Evolutionary conservation across 2,797 vertebrate species (phyloP), one percentile per base, ranked within the genome.

Genomic region (Thunnus albacares): DNA sequence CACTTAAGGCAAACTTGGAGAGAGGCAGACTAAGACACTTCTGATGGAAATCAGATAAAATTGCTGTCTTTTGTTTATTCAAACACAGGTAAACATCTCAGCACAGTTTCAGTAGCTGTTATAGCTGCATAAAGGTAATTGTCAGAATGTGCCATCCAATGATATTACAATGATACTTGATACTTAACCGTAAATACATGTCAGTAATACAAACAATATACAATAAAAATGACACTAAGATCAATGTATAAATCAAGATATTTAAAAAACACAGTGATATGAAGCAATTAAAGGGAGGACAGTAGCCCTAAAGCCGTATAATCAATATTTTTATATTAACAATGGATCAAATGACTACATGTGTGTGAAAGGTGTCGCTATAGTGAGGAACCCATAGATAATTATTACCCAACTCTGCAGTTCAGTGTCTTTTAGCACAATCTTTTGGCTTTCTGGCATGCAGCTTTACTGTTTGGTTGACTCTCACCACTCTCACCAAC

Each of bases 11-110:
- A 60, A 68, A 33, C 26, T 45, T 20, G 12, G 38, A 28, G 17
- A 56, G 38, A 77, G 17, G 10, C 45, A 17, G 24, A 68, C 70
- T 57, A 78, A 80, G 17, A 66, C 24, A 26, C 17, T 56, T 67
- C 64, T 74, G 74, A 79, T 0, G 2, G 22, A 66, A 80, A 70
- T 61, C 60, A n/a, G 43, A 86, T 49, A 28, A 47, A 81, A 84
- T 49, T 43, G 28, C 41, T 12, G 18, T 28, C 30, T 75, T 81
- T 30, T 82, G 71, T 71, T 70, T 55, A 65, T 74, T 75, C 60
- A 77, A 67, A 72, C 43, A 51, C 45, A 38, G 59, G 62, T 77
- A 59, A 75, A 73, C 47, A 60, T 71, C n/a, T 57, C 43, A 11
- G 65, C 43, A 51, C 28, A 43, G 28, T 57, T 22, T 66, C 35